Evolutionary conservation across 2,797 vertebrate species (phyloP), one percentile per base, ranked within the genome.

Genomic region (Arnoldichthys spilopterus): DNA sequence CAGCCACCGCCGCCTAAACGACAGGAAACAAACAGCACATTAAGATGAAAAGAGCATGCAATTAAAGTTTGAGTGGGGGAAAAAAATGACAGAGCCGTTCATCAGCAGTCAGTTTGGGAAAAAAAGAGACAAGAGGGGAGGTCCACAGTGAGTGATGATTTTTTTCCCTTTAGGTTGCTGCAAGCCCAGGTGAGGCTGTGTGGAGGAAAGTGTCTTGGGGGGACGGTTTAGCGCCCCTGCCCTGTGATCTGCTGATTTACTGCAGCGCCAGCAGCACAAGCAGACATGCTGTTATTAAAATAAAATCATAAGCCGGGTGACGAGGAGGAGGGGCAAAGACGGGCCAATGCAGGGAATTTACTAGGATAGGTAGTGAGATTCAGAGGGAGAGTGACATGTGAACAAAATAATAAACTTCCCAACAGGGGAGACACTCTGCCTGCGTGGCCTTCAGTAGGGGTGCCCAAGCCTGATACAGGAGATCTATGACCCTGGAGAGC

Each of bases 241-340:
- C 91, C 93, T 96, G 93, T 94, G 94, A 95, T 95, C 94, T 89
- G 94, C 83, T 96, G 96, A 98, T 98, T 97, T 98, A 98, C 95
- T 94, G 94, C 85, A 91, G 88, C 80, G 85, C 92, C 93, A 94
- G 94, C 94, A 94, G 94, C 79, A 47, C 92, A 92, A 93, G 92
- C 91, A 94, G 94, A 95, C 95, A 97, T 93, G 91, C 96, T 96
- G 93, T 97, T 95, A 96, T 98, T 98, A 97, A 95, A 96, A 95
- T 95, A 53, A 92, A 98, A 95, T 96, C 89, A 96, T 96, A 94
- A 93, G 92, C 92, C 93, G 93, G 93, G 94, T 94, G 91, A 91
- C 90, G 92, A 90, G 87, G 54, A 28, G 32, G 28, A 20, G 51
- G 75, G 72, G 78, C 24, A 30, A 49, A 24, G 32, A 53, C 79